Evolutionary conservation across 2,113 vertebrate genomes (phyloP), one percentile per base, ranked within the genome.

Genomic region (Festucalex cinctus): DNA sequence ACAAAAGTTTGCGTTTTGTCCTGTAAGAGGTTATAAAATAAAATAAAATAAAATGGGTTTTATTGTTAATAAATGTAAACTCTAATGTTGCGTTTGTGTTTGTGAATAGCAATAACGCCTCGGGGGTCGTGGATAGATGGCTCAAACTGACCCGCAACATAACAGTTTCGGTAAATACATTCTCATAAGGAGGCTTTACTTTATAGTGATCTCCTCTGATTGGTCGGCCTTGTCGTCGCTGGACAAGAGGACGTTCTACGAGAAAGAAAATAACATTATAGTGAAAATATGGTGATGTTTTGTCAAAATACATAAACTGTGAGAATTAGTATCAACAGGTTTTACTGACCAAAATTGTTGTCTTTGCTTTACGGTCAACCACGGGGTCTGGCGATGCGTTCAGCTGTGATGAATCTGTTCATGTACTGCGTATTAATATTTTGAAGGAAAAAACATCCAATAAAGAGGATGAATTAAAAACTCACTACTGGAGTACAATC

Each of bases 1-100:
- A 80, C 36, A 88, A 66, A 5, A 91, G 83, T 68, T 73, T 87
- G 68, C 80, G 82, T 72, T 4, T 74, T 65, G 1, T 63, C 83
- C 94, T 95, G 85, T 36, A 3, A 24, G n/a, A 5, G 22, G 20
- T 22, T 9, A 51, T 22, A 10, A 22, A n/a, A 46, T 1, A 12
- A 58, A 58, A 35, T 4, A 35, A 58, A 1, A 14, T 1, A 69
- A n/a, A 61, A 28, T 19, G 8, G 24, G 35, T n/a, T 22, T 14
- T 16, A 24, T 26, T 28, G 4, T 28, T 28, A 24, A 26, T 14
- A 26, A 14, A 6, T 2, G 12, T 51, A 20, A 51, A 51, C 9
- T 51, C 3, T 10, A 8, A 6, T n/a, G 48, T 22, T 51, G 9
- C 9, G 9, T n/a, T 51, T 51, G 20, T 10, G 9, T 22, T 9